Evolutionary conservation across 2,797 vertebrate genomes (phyloP).

Genomic region (Coluber constrictor): DNA sequence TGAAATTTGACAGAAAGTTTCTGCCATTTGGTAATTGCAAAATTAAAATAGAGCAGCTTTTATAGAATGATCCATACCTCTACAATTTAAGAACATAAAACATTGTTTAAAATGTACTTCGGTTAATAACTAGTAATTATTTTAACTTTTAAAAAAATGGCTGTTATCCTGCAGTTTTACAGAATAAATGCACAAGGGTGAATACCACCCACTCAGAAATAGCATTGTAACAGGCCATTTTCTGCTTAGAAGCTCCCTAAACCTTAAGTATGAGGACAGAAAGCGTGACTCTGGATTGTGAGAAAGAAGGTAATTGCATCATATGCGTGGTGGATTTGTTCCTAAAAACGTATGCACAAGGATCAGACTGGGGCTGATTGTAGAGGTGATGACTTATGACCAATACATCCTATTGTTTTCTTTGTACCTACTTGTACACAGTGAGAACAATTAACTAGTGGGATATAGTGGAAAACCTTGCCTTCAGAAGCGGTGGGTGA

Average conservation of each 20-base stretch:
- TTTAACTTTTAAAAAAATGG: background rate
- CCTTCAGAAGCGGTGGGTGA: background rate
- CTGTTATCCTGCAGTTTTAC: background rate
- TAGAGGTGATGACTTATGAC: background rate
- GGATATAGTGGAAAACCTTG: background rate
- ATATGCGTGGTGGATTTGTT: background rate
- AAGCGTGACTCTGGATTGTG: background rate
- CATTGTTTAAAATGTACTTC: background rate
- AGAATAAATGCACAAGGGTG: too few relatives aligned
- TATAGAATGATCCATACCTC: background rate
- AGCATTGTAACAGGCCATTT: background rate
- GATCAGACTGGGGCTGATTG: too few relatives aligned
- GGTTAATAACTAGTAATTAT: background rate
- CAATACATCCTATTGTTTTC: background rate
- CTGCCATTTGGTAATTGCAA: background rate
- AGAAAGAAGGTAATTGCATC: background rate
- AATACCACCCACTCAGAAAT: background rate
- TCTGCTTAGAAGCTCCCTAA: background rate
- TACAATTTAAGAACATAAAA: background rate
- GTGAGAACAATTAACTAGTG: background rate
- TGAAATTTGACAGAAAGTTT: background rate
- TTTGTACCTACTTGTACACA: background rate
- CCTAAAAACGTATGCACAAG: too few relatives aligned
- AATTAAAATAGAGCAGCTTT: background rate
- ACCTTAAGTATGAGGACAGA: background rate